Percentiles rank a stretch among this genome's conserved stretches.
Conservation (phyloP, 1,140 invertebrate genomes). For the Lethocerus indicus region DNA sequence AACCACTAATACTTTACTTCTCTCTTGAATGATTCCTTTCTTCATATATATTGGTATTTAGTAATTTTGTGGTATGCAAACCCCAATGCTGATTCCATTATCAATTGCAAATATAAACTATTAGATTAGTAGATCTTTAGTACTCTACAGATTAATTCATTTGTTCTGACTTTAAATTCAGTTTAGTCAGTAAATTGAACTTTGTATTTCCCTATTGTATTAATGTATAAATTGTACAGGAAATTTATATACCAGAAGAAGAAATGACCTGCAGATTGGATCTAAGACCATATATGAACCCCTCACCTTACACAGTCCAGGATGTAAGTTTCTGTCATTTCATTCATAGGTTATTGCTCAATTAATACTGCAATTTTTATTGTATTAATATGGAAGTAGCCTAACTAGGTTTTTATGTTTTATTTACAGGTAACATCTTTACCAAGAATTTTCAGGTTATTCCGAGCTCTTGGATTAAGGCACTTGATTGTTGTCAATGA, state of each 20-base stretch:
- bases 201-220: too few species aligned
- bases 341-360: neutral
- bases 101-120: too few species aligned
- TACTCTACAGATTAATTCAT: too few species aligned
- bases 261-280: slow-evolving; percentile 70
- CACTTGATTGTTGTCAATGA: slow-evolving; percentile 91
- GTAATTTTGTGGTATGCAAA: too few species aligned
- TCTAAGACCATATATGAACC: slow-evolving; percentile 83
- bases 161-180: too few species aligned
- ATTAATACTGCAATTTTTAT: neutral
- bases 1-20: too few species aligned
- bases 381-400: neutral
- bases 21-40: too few species aligned
- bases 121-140: too few species aligned
- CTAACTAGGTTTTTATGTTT: slow-evolving; percentile 10
- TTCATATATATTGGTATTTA: too few species aligned
- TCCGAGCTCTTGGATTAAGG: slow-evolving; percentile 82
- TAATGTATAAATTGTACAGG: too few species aligned
- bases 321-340: slow-evolving; percentile 33
- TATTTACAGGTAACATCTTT: slow-evolving; percentile 61
- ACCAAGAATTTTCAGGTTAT: slow-evolving; percentile 78
- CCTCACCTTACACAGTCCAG: slow-evolving; percentile 68
- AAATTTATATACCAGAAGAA: slow-evolving; percentile 37
- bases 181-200: too few species aligned
- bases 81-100: too few species aligned